These are phyloP conservation scores for Planiliza haematocheilus DNA, from an alignment of 2,113 vertebrate genomes.

Conservation along the genomic window DNA sequence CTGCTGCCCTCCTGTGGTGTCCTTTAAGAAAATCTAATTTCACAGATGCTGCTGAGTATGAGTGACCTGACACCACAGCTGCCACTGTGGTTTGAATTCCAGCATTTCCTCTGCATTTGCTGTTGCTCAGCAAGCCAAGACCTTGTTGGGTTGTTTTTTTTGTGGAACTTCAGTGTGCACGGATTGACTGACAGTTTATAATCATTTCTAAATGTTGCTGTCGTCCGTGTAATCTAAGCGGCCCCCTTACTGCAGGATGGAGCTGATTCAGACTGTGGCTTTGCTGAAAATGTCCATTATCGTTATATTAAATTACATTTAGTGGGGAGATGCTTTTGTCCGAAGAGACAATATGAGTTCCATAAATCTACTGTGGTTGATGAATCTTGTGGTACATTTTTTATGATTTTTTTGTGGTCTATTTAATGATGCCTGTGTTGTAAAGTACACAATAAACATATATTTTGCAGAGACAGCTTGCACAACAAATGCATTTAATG, in stretches of 20 bases:
- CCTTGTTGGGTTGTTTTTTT: not conserved
- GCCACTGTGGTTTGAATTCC: not conserved
- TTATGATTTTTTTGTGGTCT: no score
- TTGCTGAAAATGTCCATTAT: not conserved
- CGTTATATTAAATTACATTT: not conserved
- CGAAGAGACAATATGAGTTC: not conserved
- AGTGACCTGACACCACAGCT: not conserved
- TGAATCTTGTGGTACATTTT: not conserved
- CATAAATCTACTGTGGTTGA: not conserved
- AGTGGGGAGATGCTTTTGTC: not conserved
- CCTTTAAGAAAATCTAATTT: not conserved
- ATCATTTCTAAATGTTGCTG: not conserved
- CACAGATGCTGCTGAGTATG: not conserved
- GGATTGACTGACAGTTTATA: no score
- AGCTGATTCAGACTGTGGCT: slow-evolving; percentile 6
- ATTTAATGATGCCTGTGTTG: no score
- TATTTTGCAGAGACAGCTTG: no score
- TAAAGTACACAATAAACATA: no score
- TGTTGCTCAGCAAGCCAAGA: not conserved
- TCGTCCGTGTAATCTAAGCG: not conserved
- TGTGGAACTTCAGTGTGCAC: not conserved
- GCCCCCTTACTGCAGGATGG: not conserved
- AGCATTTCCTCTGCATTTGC: not conserved
- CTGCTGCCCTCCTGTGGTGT: slow-evolving; percentile 52
- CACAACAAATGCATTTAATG: no score